phyloP scores from a whole-genome alignment of 2,797 vertebrate species.

The Enteromius viviparus region DNA sequence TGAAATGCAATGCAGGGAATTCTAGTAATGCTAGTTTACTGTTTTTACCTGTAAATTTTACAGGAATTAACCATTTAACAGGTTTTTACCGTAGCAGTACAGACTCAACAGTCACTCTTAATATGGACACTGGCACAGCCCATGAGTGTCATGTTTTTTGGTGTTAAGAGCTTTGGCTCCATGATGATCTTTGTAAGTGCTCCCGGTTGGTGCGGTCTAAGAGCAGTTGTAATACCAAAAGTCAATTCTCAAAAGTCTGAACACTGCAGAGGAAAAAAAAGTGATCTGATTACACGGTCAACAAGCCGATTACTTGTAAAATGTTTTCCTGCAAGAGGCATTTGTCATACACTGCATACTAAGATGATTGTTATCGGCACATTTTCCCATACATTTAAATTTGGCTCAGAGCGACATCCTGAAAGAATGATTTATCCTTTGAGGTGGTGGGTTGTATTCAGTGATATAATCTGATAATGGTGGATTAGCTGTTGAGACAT shows the following conservation, averaged over 20 bases:
- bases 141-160: conserved; percentile 18
- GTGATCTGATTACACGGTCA: conserved; percentile 6
- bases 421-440: conserved; percentile 28
- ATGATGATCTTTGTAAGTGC: conserved; percentile 45
- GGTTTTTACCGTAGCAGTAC: too few species aligned
- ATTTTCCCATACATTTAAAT: conserved; percentile 25
- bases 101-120: background rate
- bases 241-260: conserved; percentile 35
- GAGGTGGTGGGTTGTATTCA: conserved; percentile 25
- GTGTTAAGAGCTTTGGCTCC: conserved; percentile 39
- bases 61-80: too few species aligned
- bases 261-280: conserved; percentile 14
- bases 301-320: conserved; percentile 32
- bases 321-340: conserved; percentile 10
- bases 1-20: too few species aligned
- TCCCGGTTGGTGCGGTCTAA: conserved; percentile 8
- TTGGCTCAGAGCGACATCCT: conserved; percentile 8
- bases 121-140: background rate
- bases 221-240: conserved; percentile 31
- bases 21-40: too few species aligned
- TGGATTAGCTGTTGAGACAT: conserved; percentile 40
- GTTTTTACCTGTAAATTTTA: too few species aligned
- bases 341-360: background rate
- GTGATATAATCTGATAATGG: conserved; percentile 42
- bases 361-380: background rate